Percentiles rank a stretch among this genome's conserved stretches.
Conservation (phyloP, 2,797 vertebrate species). For the Aldrovandia affinis region DNA sequence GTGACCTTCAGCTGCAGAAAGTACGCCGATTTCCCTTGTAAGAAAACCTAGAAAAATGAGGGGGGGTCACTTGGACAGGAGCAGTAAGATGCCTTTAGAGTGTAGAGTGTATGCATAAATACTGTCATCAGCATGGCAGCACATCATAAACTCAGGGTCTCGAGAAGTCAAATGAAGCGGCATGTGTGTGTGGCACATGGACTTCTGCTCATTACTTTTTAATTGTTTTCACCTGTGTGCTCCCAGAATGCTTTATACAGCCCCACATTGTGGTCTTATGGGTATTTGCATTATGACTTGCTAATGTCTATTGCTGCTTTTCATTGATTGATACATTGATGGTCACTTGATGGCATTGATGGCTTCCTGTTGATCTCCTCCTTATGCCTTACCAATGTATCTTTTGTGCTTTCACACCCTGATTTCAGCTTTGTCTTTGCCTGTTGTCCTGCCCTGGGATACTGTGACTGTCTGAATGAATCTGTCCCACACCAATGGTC, state of each 20-base stretch:
- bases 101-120: slow-evolving; percentile 25
- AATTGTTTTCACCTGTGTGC: neutral
- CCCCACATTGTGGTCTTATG: neutral
- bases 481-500: slow-evolving; percentile 26
- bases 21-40: slow-evolving; percentile 46
- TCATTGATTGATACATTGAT: neutral
- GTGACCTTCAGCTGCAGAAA: slow-evolving; percentile 43
- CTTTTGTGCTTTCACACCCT: neutral
- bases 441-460: neutral
- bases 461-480: slow-evolving; percentile 16
- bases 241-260: neutral
- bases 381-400: neutral
- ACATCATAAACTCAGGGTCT: slow-evolving; percentile 21
- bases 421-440: slow-evolving; percentile 3
- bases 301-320: neutral
- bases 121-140: slow-evolving; percentile 13
- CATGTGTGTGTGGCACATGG: too few species aligned
- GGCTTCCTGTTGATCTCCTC: neutral
- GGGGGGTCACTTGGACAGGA: slow-evolving; percentile 10
- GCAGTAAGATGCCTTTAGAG: slow-evolving; percentile 36
- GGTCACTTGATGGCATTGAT: neutral
- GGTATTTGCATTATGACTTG: neutral
- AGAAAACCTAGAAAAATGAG: slow-evolving; percentile 36
- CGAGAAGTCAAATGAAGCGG: neutral
- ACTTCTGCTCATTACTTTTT: neutral